Evolutionary conservation across 2,113 vertebrate species (phyloP).

Genomic region (Forbesichthys agassizii): DNA sequence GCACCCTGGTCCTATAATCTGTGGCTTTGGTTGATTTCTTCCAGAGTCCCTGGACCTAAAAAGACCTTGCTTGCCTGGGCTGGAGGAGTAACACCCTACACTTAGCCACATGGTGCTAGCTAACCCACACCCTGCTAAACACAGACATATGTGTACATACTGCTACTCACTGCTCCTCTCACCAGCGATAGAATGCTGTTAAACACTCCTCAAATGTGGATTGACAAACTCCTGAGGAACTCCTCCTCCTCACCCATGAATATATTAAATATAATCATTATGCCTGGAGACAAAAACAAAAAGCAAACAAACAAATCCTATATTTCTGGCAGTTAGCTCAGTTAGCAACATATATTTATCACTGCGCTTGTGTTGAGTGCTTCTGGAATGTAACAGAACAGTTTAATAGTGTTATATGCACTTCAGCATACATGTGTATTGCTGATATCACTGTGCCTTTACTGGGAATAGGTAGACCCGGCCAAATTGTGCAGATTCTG

Average conservation of each 20-base stretch:
- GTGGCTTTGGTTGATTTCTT: conserved; percentile 61
- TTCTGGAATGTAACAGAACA: background rate
- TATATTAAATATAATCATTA: background rate
- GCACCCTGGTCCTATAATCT: conserved; percentile 68
- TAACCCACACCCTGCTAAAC: conserved; percentile 75
- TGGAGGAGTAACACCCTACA: conserved; percentile 76
- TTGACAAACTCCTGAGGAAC: background rate
- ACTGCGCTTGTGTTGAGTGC: background rate
- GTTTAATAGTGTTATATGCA: background rate
- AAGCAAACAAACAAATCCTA: background rate
- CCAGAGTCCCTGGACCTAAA: conserved; percentile 61
- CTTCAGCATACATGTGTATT: conserved; percentile 6
- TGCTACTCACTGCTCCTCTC: conserved; percentile 37
- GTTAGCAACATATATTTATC: background rate
- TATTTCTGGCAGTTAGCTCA: background rate
- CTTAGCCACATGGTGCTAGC: conserved; percentile 71
- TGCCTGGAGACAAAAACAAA: background rate
- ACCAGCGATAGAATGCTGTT: conserved; percentile 10
- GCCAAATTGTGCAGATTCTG: conserved; percentile 29
- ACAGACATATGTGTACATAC: conserved; percentile 68
- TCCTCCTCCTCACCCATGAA: conserved; percentile 4
- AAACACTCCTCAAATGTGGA: background rate
- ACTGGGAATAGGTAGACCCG: conserved; percentile 18
- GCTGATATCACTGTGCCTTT: conserved; percentile 32
- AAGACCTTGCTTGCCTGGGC: conserved; percentile 57